Percentiles rank a stretch among this genome's conserved stretches.
phyloP scores from a whole-genome alignment of 2,888 invertebrate genomes.

The Eristalis tenax region DNA sequence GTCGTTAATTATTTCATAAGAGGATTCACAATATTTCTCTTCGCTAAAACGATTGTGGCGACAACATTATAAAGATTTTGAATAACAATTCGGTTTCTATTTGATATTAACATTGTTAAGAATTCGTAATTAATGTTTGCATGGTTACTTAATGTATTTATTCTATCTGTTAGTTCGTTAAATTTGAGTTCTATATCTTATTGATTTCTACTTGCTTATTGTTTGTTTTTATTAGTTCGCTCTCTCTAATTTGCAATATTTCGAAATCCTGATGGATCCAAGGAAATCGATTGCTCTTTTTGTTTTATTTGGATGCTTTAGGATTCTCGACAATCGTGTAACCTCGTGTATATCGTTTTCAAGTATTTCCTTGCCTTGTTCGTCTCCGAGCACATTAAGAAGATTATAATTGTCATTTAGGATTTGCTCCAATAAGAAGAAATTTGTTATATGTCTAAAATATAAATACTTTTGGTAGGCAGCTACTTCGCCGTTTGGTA shows the following conservation, averaged over 20 bases:
- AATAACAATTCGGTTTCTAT: constrained; percentile 9
- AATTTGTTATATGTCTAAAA: too few species aligned
- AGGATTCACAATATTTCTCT: not conserved
- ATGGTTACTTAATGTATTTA: not conserved
- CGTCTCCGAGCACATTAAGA: too few species aligned
- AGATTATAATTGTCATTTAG: too few species aligned
- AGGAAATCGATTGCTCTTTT: constrained; percentile 7
- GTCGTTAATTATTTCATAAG: not conserved
- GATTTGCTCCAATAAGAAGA: too few species aligned
- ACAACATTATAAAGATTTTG: constrained; percentile 5
- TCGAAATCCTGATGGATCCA: constrained; percentile 20
- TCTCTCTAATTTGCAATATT: constrained; percentile 17
- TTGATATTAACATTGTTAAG: not conserved
- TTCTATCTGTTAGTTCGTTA: not conserved
- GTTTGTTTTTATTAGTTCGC: not conserved
- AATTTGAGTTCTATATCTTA: not conserved
- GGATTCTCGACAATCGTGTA: too few species aligned
- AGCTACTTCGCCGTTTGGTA: too few species aligned
- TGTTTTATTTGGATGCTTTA: not conserved
- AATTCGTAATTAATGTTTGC: not conserved
- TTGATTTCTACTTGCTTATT: too few species aligned
- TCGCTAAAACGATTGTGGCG: not conserved
- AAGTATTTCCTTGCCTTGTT: too few species aligned
- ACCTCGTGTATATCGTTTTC: too few species aligned
- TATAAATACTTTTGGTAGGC: too few species aligned